Evolutionary conservation across 2,888 invertebrate genomes (phyloP).

Genomic region (Dilophus febrilis): DNA sequence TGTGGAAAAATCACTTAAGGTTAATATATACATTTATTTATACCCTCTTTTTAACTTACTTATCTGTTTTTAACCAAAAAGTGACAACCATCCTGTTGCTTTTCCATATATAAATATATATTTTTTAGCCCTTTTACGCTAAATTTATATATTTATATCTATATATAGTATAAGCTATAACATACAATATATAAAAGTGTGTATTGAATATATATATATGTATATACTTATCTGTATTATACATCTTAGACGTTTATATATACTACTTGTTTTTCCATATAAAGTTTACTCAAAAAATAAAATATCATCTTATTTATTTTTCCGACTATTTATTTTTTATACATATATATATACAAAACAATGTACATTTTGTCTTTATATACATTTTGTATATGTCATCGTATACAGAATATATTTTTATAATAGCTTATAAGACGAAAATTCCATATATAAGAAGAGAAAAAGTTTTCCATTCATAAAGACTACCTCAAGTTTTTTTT

Average conservation of each 20-base stretch:
- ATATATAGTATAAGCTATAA: too few relatives aligned
- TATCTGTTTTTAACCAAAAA: slow-evolving; percentile 2
- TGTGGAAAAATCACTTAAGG: slow-evolving; percentile 3
- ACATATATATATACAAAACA: neutral
- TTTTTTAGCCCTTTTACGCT: neutral
- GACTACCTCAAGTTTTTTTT: slow-evolving; percentile 2
- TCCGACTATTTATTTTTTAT: neutral
- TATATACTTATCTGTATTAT: neutral
- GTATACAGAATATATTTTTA: too few relatives aligned
- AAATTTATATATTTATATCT: too few relatives aligned
- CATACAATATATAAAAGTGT: neutral
- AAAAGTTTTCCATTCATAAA: neutral
- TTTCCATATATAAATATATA: neutral
- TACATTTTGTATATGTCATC: neutral
- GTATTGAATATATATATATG: neutral
- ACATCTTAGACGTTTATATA: too few relatives aligned
- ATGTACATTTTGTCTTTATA: neutral
- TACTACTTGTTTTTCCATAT: too few relatives aligned
- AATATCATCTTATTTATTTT: too few relatives aligned
- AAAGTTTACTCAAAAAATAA: too few relatives aligned
- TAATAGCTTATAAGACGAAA: too few relatives aligned
- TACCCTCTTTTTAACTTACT: neutral
- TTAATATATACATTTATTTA: too few relatives aligned
- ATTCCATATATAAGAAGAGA: neutral
- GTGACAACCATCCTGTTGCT: slow-evolving; percentile 4